Percentiles rank a stretch among this genome's conserved stretches.
These are phyloP conservation scores for Idaea biselata DNA, from an alignment of 2,888 invertebrate genomes.

Conservation along the genomic window DNA sequence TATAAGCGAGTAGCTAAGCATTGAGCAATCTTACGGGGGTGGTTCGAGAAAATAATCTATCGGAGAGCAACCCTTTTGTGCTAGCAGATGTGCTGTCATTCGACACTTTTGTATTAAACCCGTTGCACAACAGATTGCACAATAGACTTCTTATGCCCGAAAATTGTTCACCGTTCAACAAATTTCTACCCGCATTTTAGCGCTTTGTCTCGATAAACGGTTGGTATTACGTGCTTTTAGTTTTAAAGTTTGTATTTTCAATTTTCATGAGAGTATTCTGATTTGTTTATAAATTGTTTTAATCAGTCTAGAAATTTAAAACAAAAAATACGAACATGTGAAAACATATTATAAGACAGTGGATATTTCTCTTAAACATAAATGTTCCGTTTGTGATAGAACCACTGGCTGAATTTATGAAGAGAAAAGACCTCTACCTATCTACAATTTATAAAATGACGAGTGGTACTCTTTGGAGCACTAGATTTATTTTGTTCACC, in stretches of 20 bases:
- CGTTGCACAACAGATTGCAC: slow-evolving; percentile 67
- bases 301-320: not conserved
- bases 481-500: no score
- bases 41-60: slow-evolving; percentile 78
- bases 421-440: no score
- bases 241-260: not conserved
- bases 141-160: slow-evolving; percentile 77
- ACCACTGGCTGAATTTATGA: no score
- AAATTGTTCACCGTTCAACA: slow-evolving; percentile 74
- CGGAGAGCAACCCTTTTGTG: slow-evolving; percentile 71
- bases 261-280: not conserved
- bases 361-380: no score
- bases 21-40: slow-evolving; percentile 77
- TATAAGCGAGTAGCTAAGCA: slow-evolving; percentile 40
- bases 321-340: no score
- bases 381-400: no score
- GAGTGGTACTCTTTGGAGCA: no score
- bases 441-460: no score
- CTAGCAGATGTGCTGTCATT: slow-evolving; percentile 79
- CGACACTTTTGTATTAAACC: slow-evolving; percentile 81
- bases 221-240: slow-evolving; percentile 7
- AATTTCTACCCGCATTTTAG: slow-evolving; percentile 75
- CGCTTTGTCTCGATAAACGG: slow-evolving; percentile 50
- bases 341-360: no score
- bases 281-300: not conserved